Evolutionary conservation across 2,888 invertebrate genomes (phyloP).

Genomic region (Neoaliturus tenellus): DNA sequence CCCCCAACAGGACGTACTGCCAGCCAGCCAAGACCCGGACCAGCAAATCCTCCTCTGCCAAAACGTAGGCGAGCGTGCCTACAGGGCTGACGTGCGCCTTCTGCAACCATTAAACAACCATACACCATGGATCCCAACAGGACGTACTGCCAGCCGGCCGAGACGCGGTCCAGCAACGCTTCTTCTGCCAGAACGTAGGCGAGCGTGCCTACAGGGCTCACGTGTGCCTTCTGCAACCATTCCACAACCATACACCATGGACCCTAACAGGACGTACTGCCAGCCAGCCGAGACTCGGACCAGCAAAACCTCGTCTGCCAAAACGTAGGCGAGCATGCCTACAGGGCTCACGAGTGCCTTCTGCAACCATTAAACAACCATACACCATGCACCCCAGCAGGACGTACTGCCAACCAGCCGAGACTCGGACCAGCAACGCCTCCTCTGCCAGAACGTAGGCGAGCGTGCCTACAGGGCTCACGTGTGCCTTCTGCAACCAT

Average conservation of each 20-base stretch:
- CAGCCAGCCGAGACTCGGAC: constrained; percentile 95
- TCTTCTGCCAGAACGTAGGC: constrained; percentile 95
- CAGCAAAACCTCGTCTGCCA: constrained; percentile 92
- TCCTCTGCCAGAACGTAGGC: constrained; percentile 95
- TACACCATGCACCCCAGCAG: too few relatives aligned
- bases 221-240: constrained; percentile 82
- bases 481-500: constrained; percentile 82
- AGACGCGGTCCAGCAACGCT: constrained; percentile 91
- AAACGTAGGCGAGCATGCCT: constrained; percentile 92
- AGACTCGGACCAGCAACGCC: constrained; percentile 91
- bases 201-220: constrained; percentile 91
- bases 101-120: too few relatives aligned
- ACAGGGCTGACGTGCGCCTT: constrained; percentile 88
- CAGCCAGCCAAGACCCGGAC: constrained; percentile 95
- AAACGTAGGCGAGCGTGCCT: constrained; percentile 92
- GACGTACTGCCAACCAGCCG: constrained; percentile 96
- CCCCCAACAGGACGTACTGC: constrained; percentile 96
- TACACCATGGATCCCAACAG: too few relatives aligned
- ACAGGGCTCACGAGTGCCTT: constrained; percentile 88
- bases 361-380: too few relatives aligned
- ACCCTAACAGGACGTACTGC: constrained; percentile 96
- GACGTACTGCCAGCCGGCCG: constrained; percentile 96
- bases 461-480: constrained; percentile 91
- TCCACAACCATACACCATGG: too few relatives aligned
- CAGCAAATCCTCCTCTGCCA: constrained; percentile 92